phyloP scores from a whole-genome alignment of 2,113 vertebrate species.

The Alligator mississippiensis region DNA sequence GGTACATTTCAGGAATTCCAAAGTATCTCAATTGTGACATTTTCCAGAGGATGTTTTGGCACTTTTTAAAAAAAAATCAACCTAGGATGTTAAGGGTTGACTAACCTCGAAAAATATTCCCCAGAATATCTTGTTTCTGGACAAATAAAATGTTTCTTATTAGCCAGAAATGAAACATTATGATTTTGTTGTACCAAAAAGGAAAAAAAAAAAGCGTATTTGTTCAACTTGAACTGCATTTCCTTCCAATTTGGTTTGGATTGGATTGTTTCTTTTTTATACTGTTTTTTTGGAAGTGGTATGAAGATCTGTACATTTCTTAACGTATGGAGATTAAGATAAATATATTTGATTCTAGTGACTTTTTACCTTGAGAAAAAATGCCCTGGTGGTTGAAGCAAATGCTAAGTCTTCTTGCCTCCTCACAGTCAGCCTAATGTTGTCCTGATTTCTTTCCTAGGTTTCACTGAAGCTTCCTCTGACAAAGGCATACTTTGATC shows the following conservation, averaged over 20 bases:
- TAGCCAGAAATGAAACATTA: too few relatives aligned
- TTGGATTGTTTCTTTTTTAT: accelerated
- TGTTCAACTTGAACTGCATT: too few relatives aligned
- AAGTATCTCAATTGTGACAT: too few relatives aligned
- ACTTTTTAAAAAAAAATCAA: too few relatives aligned
- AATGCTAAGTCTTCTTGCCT: background rate
- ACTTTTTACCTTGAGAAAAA: background rate
- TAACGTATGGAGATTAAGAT: accelerated
- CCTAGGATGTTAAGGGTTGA: too few relatives aligned
- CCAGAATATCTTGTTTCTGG: too few relatives aligned
- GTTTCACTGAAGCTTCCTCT: slow-evolving; percentile 86
- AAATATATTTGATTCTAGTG: background rate
- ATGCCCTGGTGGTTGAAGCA: background rate
- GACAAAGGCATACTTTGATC: slow-evolving; percentile 90
- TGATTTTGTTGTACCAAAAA: too few relatives aligned
- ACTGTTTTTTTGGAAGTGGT: background rate
- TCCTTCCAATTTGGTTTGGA: background rate
- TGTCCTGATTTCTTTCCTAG: slow-evolving; percentile 63
- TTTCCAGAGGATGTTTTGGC: too few relatives aligned
- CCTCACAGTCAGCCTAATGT: accelerated
- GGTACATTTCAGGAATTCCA: too few relatives aligned
- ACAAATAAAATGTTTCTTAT: too few relatives aligned
- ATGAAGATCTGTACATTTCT: background rate
- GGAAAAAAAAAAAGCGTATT: too few relatives aligned
- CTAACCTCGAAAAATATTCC: too few relatives aligned